phyloP scores from a whole-genome alignment of 2,113 vertebrate genomes.

The Tychaedon coryphoeus region DNA sequence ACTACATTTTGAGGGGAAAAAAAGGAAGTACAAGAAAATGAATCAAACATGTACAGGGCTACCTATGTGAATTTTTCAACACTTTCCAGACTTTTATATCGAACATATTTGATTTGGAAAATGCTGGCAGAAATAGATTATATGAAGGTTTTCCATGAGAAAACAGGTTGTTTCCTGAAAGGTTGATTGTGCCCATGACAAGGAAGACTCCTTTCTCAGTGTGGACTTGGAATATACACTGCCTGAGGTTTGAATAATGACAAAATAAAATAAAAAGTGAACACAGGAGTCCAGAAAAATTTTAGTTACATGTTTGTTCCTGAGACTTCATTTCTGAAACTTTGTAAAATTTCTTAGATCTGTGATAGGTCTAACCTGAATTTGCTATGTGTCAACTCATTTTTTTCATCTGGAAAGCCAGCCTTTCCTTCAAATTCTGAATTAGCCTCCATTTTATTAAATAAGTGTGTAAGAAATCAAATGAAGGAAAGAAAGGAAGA shows the following conservation, averaged over 20 bases:
- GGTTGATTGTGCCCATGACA: not conserved
- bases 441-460: not conserved
- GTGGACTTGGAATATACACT: not conserved
- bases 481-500: not conserved
- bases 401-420: not conserved
- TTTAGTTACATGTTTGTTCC: not conserved
- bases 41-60: not conserved
- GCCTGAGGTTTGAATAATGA: not conserved
- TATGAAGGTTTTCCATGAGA: not conserved
- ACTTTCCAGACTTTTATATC: not conserved
- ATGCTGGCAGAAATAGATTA: not conserved
- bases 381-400: not conserved
- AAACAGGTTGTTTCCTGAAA: not conserved
- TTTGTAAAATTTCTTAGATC: not conserved
- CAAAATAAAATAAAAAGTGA: not conserved
- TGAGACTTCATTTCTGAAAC: not conserved
- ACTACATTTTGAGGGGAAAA: accelerated
- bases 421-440: not conserved
- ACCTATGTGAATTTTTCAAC: accelerated
- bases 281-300: not conserved
- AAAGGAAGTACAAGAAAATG: not conserved
- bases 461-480: not conserved
- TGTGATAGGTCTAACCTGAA: not conserved
- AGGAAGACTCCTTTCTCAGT: not conserved
- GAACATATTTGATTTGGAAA: not conserved